Evolutionary conservation across 2,888 invertebrate species (phyloP).

Genomic region (Macaria liturata): DNA sequence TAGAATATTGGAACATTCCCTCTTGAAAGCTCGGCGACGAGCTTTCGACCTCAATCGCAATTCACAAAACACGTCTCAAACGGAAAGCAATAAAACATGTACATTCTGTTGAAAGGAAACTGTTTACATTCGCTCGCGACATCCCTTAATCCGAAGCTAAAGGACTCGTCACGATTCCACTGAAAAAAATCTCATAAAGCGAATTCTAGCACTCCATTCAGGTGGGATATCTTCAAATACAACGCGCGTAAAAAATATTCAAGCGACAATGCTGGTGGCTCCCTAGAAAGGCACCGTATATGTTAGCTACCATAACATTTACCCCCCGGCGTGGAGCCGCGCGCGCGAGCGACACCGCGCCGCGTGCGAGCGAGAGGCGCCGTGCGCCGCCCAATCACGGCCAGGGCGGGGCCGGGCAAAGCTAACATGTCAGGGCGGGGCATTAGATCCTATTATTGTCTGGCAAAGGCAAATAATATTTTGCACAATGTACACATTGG

Average conservation of each 20-base stretch:
- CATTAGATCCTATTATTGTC: conserved; percentile 82
- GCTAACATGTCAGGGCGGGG: conserved; percentile 84
- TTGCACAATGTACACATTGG: conserved; percentile 88
- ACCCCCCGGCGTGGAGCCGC: conserved; percentile 80
- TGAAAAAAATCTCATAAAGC: conserved; percentile 72
- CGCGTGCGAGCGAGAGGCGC: conserved; percentile 47
- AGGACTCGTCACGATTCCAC: conserved; percentile 51
- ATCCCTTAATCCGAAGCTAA: conserved; percentile 65
- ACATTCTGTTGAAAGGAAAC: conserved; percentile 53
- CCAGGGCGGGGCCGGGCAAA: conserved; percentile 71
- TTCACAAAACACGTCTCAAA: conserved; percentile 33
- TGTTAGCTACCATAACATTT: conserved; percentile 83
- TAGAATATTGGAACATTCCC: conserved; percentile 11
- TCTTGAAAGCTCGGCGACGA: conserved; percentile 23
- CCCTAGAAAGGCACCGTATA: conserved; percentile 80
- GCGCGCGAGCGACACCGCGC: conserved; percentile 45
- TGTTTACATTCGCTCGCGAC: conserved; percentile 59
- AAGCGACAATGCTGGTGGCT: conserved; percentile 68
- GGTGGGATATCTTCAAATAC: conserved; percentile 76
- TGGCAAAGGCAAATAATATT: conserved; percentile 88
- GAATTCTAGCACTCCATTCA: conserved; percentile 79
- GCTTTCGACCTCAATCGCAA: conserved; percentile 34
- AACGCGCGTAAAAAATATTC: conserved; percentile 78
- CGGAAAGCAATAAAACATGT: conserved; percentile 49
- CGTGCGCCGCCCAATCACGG: conserved; percentile 58